phyloP scores from a whole-genome alignment of 2,797 vertebrate species.

The Coranthus polyacanthus region DNA sequence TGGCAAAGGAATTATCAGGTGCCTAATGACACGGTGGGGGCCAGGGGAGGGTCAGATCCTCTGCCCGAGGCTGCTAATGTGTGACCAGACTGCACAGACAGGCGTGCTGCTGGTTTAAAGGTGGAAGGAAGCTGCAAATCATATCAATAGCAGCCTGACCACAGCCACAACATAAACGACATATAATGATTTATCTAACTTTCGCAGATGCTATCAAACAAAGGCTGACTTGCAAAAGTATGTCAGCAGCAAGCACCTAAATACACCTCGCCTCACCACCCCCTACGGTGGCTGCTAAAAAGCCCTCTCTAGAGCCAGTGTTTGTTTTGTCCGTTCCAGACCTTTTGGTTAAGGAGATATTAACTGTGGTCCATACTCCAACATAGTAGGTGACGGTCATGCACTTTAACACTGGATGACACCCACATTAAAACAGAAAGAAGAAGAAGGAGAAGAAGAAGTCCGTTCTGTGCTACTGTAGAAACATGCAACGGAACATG shows the following conservation, averaged over 20 bases:
- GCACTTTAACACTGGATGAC: no score
- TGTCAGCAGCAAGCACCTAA: conserved; percentile 24
- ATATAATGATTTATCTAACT: conserved; percentile 42
- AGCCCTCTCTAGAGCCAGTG: no score
- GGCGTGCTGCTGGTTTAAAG: conserved; percentile 15
- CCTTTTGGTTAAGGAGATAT: no score
- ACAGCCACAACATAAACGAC: conserved; percentile 46
- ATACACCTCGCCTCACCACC: no score
- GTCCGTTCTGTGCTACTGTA: no score
- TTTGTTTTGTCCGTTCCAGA: no score
- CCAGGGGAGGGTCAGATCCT: conserved; percentile 66
- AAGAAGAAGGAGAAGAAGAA: no score
- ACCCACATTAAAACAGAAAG: no score
- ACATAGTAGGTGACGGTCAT: no score
- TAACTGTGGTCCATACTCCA: no score
- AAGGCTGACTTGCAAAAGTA: conserved; percentile 23
- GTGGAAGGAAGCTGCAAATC: conserved; percentile 46
- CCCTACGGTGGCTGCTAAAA: no score
- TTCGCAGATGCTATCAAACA: conserved; percentile 30
- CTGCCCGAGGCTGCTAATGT: conserved; percentile 49
- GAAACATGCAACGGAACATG: no score
- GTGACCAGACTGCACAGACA: conserved; percentile 33
- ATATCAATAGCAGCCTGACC: conserved; percentile 44
- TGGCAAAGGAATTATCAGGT: conserved; percentile 69
- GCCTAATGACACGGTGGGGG: conserved; percentile 63